phyloP scores from a whole-genome alignment of 92 coral and sea anemone species.

The Epizoanthus scotinus region DNA sequence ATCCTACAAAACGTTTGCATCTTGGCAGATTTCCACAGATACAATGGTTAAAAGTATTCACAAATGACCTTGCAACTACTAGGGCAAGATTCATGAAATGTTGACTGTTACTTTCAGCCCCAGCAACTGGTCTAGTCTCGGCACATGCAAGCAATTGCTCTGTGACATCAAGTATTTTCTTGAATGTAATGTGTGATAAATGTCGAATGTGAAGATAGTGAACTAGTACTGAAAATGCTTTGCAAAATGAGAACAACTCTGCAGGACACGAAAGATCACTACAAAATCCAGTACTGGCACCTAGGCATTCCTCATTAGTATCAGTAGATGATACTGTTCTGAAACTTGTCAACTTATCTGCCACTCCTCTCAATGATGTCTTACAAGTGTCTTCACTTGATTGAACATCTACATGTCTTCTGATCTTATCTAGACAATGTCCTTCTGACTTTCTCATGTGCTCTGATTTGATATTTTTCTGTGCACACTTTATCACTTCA shows the following conservation, averaged over 20 bases:
- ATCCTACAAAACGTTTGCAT: constrained; percentile 52
- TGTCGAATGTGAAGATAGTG: constrained; percentile 58
- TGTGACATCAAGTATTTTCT: constrained; percentile 48
- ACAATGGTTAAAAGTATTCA: constrained; percentile 56
- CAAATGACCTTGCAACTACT: constrained; percentile 39
- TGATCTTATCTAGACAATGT: background rate
- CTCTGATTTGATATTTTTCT: background rate
- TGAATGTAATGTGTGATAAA: constrained; percentile 56
- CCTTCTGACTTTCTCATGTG: background rate
- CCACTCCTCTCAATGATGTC: background rate
- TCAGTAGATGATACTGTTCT: background rate
- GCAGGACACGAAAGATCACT: background rate
- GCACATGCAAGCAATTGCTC: constrained; percentile 24
- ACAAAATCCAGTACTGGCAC: background rate
- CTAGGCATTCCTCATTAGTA: background rate
- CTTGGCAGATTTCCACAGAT: constrained; percentile 54
- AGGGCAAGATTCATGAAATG: background rate
- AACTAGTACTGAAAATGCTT: constrained; percentile 37
- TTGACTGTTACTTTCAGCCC: background rate
- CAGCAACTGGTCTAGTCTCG: background rate
- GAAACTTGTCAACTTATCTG: background rate
- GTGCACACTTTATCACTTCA: constrained; percentile 9
- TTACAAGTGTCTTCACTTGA: background rate
- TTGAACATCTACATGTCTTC: background rate
- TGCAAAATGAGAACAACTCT: constrained; percentile 10